A percentile compares a stretch with the other conserved stretches of the same genome.
phyloP scores from a whole-genome alignment of 2,113 vertebrate genomes.

The Prunella fulvescens region DNA sequence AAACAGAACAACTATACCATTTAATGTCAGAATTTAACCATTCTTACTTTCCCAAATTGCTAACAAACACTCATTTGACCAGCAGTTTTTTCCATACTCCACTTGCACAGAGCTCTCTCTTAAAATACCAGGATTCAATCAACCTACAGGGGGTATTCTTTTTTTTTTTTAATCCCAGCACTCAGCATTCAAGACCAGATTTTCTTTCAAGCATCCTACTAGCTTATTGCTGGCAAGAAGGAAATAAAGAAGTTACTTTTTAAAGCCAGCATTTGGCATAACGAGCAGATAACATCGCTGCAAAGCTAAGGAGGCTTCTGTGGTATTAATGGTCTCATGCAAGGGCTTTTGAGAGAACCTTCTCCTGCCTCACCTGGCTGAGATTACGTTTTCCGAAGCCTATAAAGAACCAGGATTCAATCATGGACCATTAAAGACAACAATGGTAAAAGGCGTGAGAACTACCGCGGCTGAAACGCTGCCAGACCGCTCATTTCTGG shows the following conservation, averaged over 20 bases:
- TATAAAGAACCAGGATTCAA: neutral
- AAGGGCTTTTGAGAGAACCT: neutral
- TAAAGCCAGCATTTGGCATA: neutral
- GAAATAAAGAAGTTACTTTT: neutral
- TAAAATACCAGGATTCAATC: neutral
- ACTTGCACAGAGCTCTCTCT: neutral
- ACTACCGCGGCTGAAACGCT: neutral
- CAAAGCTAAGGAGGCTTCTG: neutral
- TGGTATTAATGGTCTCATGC: neutral
- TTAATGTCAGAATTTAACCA: neutral
- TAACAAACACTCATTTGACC: neutral
- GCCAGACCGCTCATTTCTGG: neutral
- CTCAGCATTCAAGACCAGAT: neutral
- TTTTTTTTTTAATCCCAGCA: neutral
- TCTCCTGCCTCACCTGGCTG: neutral
- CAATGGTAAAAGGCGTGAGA: constrained; percentile 31
- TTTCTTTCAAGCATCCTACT: neutral
- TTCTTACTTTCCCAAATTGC: neutral
- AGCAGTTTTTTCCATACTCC: neutral
- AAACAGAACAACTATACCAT: neutral
- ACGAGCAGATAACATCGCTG: neutral
- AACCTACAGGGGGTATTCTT: neutral
- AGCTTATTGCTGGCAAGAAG: neutral
- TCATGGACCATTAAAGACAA: neutral
- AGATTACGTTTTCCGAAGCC: neutral